Conservation (phyloP, 2,888 invertebrate species). For the Pegoplata infirma region DNA sequence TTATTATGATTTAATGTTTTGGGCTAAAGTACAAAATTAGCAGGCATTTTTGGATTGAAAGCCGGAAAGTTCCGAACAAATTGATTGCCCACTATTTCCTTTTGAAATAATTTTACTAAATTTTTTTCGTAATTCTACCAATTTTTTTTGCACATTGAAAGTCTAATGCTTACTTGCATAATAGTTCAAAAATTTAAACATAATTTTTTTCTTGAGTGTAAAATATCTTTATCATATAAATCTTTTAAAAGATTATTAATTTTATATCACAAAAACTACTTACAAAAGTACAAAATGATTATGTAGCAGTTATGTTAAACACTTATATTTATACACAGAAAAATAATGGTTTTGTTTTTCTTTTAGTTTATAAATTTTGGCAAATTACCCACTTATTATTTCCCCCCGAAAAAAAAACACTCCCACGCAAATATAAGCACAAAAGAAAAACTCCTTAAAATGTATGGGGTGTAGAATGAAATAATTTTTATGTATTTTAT, state of each 20-base stretch:
- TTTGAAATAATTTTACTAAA: too few relatives aligned
- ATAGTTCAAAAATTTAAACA: too few relatives aligned
- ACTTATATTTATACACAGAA: constrained; percentile 16
- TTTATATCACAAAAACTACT: background rate
- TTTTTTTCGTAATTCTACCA: too few relatives aligned
- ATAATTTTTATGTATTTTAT: background rate
- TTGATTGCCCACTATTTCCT: too few relatives aligned
- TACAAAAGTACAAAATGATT: constrained; percentile 16
- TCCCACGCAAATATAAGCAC: background rate
- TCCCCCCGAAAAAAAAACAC: background rate
- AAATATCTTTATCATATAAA: background rate
- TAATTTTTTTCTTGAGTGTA: background rate
- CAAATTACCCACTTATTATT: background rate
- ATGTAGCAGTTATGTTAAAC: constrained; percentile 48
- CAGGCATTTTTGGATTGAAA: too few relatives aligned
- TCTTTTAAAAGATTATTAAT: background rate
- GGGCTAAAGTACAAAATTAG: too few relatives aligned
- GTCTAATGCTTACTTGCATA: too few relatives aligned
- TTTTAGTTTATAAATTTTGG: constrained; percentile 3
- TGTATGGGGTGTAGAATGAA: background rate
- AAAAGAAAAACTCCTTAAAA: too few relatives aligned
- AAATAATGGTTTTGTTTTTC: background rate
- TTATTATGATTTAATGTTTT: too few relatives aligned
- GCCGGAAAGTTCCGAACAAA: too few relatives aligned
- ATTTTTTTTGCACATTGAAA: too few relatives aligned